Evolutionary conservation across 1,140 invertebrate species (phyloP), one percentile per base, ranked within the genome.

Genomic region (Nylanderia fulva): DNA sequence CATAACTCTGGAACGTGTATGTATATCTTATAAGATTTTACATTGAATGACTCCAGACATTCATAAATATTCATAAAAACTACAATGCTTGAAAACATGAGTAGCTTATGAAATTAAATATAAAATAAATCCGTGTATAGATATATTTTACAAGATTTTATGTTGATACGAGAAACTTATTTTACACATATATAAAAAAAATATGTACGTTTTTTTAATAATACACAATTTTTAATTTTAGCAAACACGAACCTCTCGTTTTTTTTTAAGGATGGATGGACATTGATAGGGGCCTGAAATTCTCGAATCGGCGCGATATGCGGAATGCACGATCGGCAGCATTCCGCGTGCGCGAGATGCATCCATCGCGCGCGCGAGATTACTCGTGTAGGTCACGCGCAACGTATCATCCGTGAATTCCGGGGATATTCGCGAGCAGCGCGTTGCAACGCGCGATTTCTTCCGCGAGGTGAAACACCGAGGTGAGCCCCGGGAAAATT

Each of bases 341-440:
- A 58, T 80, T 69, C 63, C 76, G 21, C 63, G 42, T 64, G 42
- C 27, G 42, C 21, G 29, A 18, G 68, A 79, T 79, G 42, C 42
- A 79, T 29, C 48, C 6, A 54, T 39, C 45, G 33, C 11, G 52
- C 45, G 33, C 11, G 52, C 36, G 33, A 66, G 69, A 71, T 71
- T 80, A 58, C 18, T 54, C 48, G 45, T 69, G 64, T 36, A 33
- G 15, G n/a, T 15, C 24, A 63, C 75, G 52, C 36, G 15, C 39
- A 33, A 54, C 48, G 21, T 68, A 60, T 29, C 75, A 54, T 79
- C 29, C 29, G 45, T 29, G 45, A 79, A 79, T 79, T 56, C 76
- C 77, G 52, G 15, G 36, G 36, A 42, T n/a, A n/a, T 71, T 56
- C 24, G 64, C 64, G n/a, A 52, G 21, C n/a, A 21, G 39, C n/a